Evolutionary conservation across 2,113 vertebrate genomes (phyloP), one percentile per base, ranked within the genome.

Genomic region (Propithecus coquereli): DNA sequence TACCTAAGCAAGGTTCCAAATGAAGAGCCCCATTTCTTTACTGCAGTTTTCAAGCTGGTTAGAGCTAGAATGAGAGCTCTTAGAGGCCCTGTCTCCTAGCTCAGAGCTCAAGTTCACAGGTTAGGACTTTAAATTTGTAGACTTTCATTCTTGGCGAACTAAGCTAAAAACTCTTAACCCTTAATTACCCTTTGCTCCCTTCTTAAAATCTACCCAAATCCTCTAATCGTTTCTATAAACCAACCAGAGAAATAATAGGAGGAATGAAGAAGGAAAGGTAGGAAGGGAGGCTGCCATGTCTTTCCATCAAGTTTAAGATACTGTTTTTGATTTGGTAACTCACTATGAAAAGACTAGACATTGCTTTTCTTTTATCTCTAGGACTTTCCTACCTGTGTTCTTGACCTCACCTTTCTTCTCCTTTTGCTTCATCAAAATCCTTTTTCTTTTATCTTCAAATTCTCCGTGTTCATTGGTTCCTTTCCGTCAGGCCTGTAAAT

Each of bases 401-500:
- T 54, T 81, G 12, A 57, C 18, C 20, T 77, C 25, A 17, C 8
- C 20, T 59, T 89, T 89, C 63, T 90, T 82, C 71, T 91, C 27
- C 10, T 61, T 70, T 79, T 73, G 45, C 13, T 30, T 20, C 68
- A 63, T 76, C 73, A 79, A 37, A 89, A 79, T 73, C 6, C 5
- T 83, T 63, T 89, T 45, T 23, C 8, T 8, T 9, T 0, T 25
- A 6, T 91, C 37, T 57, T 90, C 45, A 65, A 6, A 87, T 87
- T 92, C 32, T 74, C 16, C 10, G 0, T 30, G 30, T 27, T 80
- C 27, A 30, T 20, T 79, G 45, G 22, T 66, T 81, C 68, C 59
- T 82, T 95, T 27, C 66, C 5, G 30, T 57, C 73, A 91, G 63
- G 18, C 40, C 87, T 95, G 43, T 79, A 96, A 27, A 93, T 68